These are phyloP conservation scores for Xerus inauris DNA, from an alignment of 2,113 vertebrate genomes.

Conservation along the genomic window DNA sequence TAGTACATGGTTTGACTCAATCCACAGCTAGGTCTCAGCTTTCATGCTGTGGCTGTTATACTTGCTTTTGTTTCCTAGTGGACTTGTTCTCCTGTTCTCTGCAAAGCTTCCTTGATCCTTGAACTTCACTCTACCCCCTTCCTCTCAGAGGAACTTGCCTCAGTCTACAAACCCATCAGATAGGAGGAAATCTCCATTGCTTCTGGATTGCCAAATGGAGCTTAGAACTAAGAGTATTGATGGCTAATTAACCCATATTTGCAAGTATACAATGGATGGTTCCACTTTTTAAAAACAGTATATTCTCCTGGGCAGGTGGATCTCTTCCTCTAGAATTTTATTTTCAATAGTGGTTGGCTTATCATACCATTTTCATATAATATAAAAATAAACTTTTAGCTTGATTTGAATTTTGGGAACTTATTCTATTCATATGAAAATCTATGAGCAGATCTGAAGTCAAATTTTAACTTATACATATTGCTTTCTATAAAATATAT, in stretches of 20 bases:
- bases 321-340: slow-evolving; percentile 4
- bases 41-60: background rate
- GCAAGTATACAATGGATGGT: background rate
- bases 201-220: background rate
- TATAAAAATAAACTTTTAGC: slow-evolving; percentile 53
- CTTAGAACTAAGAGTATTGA: background rate
- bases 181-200: background rate
- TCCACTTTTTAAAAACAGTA: background rate
- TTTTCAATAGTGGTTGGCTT: slow-evolving; percentile 34
- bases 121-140: background rate
- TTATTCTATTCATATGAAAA: slow-evolving; percentile 46
- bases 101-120: background rate
- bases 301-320: background rate
- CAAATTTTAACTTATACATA: slow-evolving; percentile 62
- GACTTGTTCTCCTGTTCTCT: background rate
- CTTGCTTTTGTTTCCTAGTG: background rate
- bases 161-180: background rate
- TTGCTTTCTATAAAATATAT: slow-evolving; percentile 51
- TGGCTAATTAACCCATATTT: background rate
- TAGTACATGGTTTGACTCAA: background rate
- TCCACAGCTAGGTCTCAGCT: background rate
- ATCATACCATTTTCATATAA: background rate
- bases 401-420: slow-evolving; percentile 53
- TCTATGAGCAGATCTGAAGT: slow-evolving; percentile 37
- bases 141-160: background rate